Percentiles rank a stretch among this genome's conserved stretches.
Evolutionary conservation across 2,888 invertebrate species (phyloP).

Genomic region (Tetrapedia diversipes): DNA sequence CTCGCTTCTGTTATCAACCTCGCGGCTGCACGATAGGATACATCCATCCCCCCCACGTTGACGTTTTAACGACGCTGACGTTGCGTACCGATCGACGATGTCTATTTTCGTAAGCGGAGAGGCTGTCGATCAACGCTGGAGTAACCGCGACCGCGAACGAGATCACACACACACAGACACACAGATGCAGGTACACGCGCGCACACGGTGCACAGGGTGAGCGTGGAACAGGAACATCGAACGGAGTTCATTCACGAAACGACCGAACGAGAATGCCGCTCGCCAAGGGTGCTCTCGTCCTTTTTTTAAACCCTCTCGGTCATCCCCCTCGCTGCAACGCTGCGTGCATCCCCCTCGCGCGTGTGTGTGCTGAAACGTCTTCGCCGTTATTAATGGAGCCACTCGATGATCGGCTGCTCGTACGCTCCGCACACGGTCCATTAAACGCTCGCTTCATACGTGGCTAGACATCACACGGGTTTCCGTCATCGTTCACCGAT

Average conservation of each 20-base stretch:
- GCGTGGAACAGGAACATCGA: background rate
- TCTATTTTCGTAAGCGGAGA: no score
- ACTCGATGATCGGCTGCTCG: slow-evolving; percentile 67
- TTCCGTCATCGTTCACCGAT: slow-evolving; percentile 61
- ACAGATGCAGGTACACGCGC: background rate
- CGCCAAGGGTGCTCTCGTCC: slow-evolving; percentile 4
- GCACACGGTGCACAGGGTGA: background rate
- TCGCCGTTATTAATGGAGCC: slow-evolving; percentile 63
- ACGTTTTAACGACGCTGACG: background rate
- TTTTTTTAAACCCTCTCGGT: slow-evolving; percentile 15
- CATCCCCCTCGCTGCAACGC: slow-evolving; percentile 30
- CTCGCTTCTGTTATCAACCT: background rate
- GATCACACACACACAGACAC: background rate
- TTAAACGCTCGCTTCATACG: slow-evolving; percentile 59
- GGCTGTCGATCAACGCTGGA: background rate
- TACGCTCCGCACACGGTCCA: slow-evolving; percentile 59
- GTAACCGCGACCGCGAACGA: background rate
- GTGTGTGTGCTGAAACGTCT: slow-evolving; percentile 41
- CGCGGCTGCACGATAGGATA: no score
- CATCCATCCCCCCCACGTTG: no score
- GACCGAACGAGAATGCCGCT: slow-evolving; percentile 11
- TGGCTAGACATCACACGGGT: slow-evolving; percentile 47
- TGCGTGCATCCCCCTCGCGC: slow-evolving; percentile 45
- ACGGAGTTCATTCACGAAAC: slow-evolving; percentile 34
- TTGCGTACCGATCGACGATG: background rate